A percentile compares a stretch with the other conserved stretches of the same genome.
Evolutionary conservation across 2,888 invertebrate genomes (phyloP).

Genomic region (Tricholauxania praeusta): DNA sequence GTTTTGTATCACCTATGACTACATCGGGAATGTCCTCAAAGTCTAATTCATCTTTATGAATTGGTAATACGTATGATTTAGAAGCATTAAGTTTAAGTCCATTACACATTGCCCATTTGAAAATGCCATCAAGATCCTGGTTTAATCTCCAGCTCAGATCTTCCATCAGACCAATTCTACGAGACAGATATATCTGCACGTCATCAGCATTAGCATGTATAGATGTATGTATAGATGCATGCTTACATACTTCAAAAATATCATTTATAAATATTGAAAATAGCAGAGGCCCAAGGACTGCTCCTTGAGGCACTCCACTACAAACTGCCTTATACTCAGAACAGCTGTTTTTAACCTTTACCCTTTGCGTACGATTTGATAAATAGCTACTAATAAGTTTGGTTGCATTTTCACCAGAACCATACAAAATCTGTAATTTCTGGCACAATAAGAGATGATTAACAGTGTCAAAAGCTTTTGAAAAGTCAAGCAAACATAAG

Average conservation of each 20-base stretch:
- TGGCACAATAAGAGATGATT: conserved; percentile 11
- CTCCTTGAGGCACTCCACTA: conserved; percentile 20
- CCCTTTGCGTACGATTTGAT: neutral
- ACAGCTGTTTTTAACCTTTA: neutral
- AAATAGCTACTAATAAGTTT: neutral
- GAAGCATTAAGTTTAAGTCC: conserved; percentile 13
- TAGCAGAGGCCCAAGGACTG: conserved; percentile 21
- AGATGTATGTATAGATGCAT: too few relatives aligned
- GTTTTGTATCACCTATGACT: neutral
- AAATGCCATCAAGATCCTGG: conserved; percentile 11
- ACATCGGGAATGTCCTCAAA: neutral
- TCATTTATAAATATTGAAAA: conserved; percentile 19
- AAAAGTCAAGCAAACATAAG: conserved; percentile 20
- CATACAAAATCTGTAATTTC: conserved; percentile 14
- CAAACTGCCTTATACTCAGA: conserved; percentile 9
- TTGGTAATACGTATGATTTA: conserved; percentile 8
- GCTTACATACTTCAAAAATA: conserved; percentile 1
- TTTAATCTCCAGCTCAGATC: conserved; percentile 9
- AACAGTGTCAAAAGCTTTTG: neutral
- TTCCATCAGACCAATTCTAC: neutral
- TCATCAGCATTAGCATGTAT: conserved; percentile 31
- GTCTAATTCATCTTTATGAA: neutral
- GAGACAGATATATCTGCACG: conserved; percentile 19
- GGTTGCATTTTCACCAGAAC: conserved; percentile 13
- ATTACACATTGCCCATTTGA: neutral